phyloP scores from a whole-genome alignment of 2,113 vertebrate species.

The Xenus cinereus region DNA sequence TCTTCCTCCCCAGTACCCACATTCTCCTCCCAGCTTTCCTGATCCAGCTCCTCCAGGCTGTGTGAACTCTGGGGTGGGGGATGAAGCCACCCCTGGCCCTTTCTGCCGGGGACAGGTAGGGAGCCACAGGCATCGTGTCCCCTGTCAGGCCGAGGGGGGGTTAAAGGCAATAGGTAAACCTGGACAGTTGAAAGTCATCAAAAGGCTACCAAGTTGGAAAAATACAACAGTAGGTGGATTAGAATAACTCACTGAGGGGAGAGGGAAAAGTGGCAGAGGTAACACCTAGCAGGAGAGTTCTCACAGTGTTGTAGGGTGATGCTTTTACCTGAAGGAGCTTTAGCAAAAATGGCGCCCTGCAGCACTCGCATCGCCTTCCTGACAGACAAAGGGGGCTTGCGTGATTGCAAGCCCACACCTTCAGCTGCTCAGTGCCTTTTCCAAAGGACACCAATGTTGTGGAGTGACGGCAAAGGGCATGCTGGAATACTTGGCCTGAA shows the following conservation, averaged over 20 bases:
- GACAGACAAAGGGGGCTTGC: accelerated
- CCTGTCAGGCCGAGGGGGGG: accelerated
- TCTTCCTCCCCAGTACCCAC: neutral
- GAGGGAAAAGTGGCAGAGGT: neutral
- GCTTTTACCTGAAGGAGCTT: accelerated
- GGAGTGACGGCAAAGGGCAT: accelerated
- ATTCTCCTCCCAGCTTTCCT: neutral
- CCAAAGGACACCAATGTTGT: no score
- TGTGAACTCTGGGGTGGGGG: no score
- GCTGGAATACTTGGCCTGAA: no score
- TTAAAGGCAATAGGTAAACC: neutral
- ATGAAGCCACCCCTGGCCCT: neutral
- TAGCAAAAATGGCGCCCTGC: neutral
- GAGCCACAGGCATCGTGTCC: accelerated
- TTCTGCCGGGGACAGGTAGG: accelerated
- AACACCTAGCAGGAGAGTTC: neutral
- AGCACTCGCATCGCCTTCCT: accelerated
- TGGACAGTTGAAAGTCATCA: neutral
- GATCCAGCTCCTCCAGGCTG: neutral
- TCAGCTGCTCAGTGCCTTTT: accelerated
- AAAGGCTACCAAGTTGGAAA: neutral
- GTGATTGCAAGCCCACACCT: accelerated
- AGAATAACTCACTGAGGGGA: no score
- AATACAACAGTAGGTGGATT: neutral
- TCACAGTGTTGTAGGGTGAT: accelerated